Evolutionary conservation across 2,113 vertebrate species (phyloP), one percentile per base, ranked within the genome.

Genomic region (Sorex araneus): DNA sequence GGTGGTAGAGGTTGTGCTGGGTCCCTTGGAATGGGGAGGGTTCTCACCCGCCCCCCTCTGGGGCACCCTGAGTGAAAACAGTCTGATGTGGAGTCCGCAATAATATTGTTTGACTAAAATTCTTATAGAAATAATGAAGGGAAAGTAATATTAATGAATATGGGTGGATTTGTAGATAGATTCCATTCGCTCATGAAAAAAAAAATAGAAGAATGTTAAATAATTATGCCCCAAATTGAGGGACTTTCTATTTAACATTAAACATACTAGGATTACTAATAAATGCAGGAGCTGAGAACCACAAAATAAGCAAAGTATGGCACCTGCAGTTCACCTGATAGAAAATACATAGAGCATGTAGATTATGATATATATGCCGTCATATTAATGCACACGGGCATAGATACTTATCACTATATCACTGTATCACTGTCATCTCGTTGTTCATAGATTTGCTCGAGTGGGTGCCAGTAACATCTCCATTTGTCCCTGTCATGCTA

Each of bases 271-370:
- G 3, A 69, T 50, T 6, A 8, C 27, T 71, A 7, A 66, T 79
- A 50, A 50, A 0, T 32, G 19, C 64, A 57, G 34, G 45, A 50
- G 43, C 4, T 76, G 13, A 76, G 27, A 88, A 83, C 21, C 18
- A 84, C 11, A 85, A 85, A 90, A 54, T 43, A 69, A 69, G 79
- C 21, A 75, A 78, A 81, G 43, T 81, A 77, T 69, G 28, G 28
- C 60, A 18, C 60, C 40, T 40, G 40, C 47, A 30, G 16, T 70
- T 70, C 27, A 88, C 19, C 7, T 19, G 21, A 54, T 81, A 3
- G 47, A 90, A 92, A 36, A 45, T 2, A 84, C 16, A 6, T 82
- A 21, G 1, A 27, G 43, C 28, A 45, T 27, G 4, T 25, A 78
- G 2, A 40, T 87, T 30, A 79, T n/a, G 50, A 21, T 71, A 34